phyloP scores from a whole-genome alignment of 2,888 invertebrate species.

The Thereva nobilitata region DNA sequence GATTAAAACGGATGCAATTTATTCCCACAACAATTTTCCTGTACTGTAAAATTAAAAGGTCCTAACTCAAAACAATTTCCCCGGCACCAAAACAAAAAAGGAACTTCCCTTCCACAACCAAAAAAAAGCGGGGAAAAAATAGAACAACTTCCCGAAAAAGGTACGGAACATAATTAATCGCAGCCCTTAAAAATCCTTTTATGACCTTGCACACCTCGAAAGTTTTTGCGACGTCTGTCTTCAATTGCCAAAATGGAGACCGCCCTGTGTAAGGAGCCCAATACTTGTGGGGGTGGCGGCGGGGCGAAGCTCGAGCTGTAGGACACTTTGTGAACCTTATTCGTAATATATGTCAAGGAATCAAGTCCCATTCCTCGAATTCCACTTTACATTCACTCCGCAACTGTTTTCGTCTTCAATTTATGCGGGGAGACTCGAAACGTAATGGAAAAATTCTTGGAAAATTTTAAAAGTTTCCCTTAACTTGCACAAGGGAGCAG shows the following conservation, averaged over 20 bases:
- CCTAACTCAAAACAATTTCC: too few relatives aligned
- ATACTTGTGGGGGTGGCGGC: conserved; percentile 11
- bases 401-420: conserved; percentile 35
- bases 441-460: conserved; percentile 39
- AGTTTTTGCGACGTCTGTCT: conserved; percentile 17
- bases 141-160: too few relatives aligned
- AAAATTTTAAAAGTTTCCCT: conserved; percentile 35
- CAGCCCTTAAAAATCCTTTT: too few relatives aligned
- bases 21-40: too few relatives aligned
- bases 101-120: too few relatives aligned
- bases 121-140: too few relatives aligned
- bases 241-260: conserved; percentile 20
- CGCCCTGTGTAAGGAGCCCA: conserved; percentile 2
- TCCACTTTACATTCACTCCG: conserved; percentile 35
- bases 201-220: conserved; percentile 19
- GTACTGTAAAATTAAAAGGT: too few relatives aligned
- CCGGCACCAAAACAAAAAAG: too few relatives aligned
- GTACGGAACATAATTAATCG: too few relatives aligned
- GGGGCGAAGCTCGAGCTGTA: neutral
- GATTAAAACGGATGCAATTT: too few relatives aligned
- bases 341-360: conserved; percentile 39
- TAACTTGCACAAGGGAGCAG: conserved; percentile 23
- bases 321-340: conserved; percentile 12
- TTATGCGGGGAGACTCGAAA: conserved; percentile 36
- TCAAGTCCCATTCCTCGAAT: conserved; percentile 39